Base-by-base conservation (phyloP, 2,797 vertebrate species). In the Tadarida brasiliensis region DNA sequence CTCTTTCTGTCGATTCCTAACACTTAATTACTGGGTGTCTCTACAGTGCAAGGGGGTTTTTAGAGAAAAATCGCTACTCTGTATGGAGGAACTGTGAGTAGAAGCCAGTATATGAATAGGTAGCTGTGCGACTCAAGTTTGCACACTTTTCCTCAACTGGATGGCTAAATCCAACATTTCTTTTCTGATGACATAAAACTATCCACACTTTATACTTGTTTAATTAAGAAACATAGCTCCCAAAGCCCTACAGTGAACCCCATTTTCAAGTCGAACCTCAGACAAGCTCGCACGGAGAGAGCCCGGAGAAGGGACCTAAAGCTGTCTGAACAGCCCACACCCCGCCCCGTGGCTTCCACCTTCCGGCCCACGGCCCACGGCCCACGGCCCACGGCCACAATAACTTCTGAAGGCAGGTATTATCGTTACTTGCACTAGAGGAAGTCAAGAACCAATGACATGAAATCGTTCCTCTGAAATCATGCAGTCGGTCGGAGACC, bases 31-130 rank as follows among this genome's bases (percentile, higher is more conserved):
- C 5, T 74, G 39, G 92, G 8, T 61, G 14, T 30, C 59, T 92
- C 56, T 82, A 33, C 0, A 91, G 10, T 5, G 49, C 47, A 78
- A 86, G 77, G 22, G 4, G 24, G 44, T 70, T 14, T 30, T 67
- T 17, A 30, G 3, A 90, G 44, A 85, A 87, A 91, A 90, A 49
- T 15, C 91, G 7, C n/a, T 73, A 81, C 59, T 90, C 6, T 91
- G 33, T 85, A 20, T 20, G 77, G 51, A 76, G 16, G 39, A 76
- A 65, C 59, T 49, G 51, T 39, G 19, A 51, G 57, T 19, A 47
- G 9, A 33, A 67, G 2, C 16, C 17, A 80, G 39, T 28, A 54
- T 54, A 47, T 26, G 30, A 73, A 14, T 54, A 44, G 20, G 74
- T 74, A 70, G 4, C 17, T 20, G 4, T 63, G 6, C 57, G 22